Percentiles rank a stretch among this genome's conserved stretches.
phyloP scores from a whole-genome alignment of 2,113 vertebrate species.

The Parus major region DNA sequence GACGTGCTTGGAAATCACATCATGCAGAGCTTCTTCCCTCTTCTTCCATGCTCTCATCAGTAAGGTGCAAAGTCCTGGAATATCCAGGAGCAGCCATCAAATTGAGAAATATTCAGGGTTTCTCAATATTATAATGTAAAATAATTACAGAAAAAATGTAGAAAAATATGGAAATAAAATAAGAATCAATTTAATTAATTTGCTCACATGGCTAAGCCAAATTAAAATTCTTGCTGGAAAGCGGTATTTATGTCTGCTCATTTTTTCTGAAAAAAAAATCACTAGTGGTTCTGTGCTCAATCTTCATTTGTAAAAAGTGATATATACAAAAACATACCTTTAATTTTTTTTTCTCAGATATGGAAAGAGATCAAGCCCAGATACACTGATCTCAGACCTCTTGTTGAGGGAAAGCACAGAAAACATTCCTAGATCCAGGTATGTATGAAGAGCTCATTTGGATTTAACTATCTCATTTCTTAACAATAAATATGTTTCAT shows the following conservation, averaged over 20 bases:
- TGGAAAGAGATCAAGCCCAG: conserved; percentile 92
- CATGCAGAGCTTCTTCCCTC: background rate
- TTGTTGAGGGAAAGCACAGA: conserved; percentile 91
- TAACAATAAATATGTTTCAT: background rate
- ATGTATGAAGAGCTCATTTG: conserved; percentile 3
- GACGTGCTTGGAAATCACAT: background rate
- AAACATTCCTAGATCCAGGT: conserved; percentile 88
- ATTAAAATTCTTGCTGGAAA: background rate
- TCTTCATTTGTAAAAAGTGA: background rate
- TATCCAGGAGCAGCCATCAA: background rate
- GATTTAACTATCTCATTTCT: background rate
- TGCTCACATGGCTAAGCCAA: background rate
- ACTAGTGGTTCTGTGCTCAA: background rate
- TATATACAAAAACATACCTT: background rate
- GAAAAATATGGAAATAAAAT: background rate
- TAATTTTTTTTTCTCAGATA: conserved; percentile 77
- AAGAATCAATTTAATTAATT: background rate
- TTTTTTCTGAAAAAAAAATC: background rate
- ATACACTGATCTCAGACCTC: conserved; percentile 90
- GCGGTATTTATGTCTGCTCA: background rate
- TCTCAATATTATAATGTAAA: background rate
- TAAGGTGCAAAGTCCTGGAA: background rate
- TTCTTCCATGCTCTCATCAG: background rate
- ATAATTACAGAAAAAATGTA: background rate
- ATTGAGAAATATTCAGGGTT: background rate